Conservation (phyloP, 2,797 vertebrate species). For the Florisuga fusca region DNA sequence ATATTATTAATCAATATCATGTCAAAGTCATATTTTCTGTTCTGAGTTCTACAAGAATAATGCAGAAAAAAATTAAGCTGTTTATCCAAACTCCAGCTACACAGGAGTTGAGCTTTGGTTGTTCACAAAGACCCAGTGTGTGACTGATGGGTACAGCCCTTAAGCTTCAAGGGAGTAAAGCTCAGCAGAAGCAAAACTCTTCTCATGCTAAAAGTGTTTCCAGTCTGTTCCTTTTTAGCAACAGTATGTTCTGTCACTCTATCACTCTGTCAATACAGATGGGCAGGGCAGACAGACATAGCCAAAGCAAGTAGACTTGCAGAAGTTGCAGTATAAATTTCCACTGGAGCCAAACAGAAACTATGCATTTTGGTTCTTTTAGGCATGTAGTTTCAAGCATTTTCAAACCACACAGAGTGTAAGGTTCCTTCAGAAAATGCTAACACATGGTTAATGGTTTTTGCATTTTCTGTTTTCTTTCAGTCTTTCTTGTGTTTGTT, state of each 20-base stretch:
- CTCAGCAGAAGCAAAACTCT: conserved; percentile 1
- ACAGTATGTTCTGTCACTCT: background rate
- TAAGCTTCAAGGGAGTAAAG: background rate
- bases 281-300: conserved; percentile 22
- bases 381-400: background rate
- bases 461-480: conserved; percentile 13
- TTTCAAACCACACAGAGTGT: background rate
- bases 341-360: background rate
- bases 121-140: background rate
- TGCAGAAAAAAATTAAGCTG: background rate
- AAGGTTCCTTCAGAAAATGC: background rate
- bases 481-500: background rate
- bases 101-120: background rate
- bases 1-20: background rate
- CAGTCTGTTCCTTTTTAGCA: background rate
- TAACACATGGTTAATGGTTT: background rate
- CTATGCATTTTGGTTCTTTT: background rate
- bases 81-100: background rate
- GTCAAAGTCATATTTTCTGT: background rate
- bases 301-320: background rate
- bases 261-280: background rate
- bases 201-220: conserved; percentile 2
- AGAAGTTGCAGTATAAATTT: background rate
- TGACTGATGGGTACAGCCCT: background rate
- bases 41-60: background rate